A percentile compares a stretch with the other conserved stretches of the same genome.
These are phyloP conservation scores for Oryzias dopingdopingensis DNA, from an alignment of 2,797 vertebrate species.

Conservation along the genomic window DNA sequence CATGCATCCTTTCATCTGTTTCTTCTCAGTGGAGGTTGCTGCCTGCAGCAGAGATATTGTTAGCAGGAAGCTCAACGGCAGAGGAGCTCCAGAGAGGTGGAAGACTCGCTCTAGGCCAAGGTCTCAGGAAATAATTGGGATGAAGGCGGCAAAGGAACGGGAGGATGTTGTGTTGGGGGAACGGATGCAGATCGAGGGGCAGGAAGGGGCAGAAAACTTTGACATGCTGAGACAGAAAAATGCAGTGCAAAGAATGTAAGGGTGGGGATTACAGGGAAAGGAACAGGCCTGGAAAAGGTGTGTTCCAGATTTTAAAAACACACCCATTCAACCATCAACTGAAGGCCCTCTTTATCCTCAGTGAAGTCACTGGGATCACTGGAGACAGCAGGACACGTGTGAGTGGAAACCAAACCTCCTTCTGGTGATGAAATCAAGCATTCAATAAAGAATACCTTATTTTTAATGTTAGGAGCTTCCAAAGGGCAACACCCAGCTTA, in stretches of 20 bases:
- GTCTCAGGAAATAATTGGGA: slow-evolving; percentile 59
- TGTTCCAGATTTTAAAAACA: neutral
- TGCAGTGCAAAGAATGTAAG: slow-evolving; percentile 30
- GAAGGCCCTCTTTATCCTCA: too few relatives aligned
- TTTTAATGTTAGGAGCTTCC: too few relatives aligned
- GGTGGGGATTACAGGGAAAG: slow-evolving; percentile 19
- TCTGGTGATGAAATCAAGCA: too few relatives aligned
- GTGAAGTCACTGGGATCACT: too few relatives aligned
- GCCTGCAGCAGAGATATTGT: slow-evolving; percentile 25
- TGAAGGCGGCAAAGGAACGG: slow-evolving; percentile 34
- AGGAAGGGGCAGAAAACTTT: slow-evolving; percentile 14
- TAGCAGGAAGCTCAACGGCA: slow-evolving; percentile 27
- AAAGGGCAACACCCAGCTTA: too few relatives aligned
- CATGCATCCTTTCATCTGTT: slow-evolving; percentile 17
- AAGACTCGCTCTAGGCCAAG: slow-evolving; percentile 36
- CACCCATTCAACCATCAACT: too few relatives aligned
- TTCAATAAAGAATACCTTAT: too few relatives aligned
- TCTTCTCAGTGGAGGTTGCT: slow-evolving; percentile 13
- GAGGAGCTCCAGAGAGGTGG: slow-evolving; percentile 10
- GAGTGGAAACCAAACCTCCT: too few relatives aligned
- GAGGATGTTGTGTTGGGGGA: slow-evolving; percentile 28
- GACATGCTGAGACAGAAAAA: slow-evolving; percentile 59
- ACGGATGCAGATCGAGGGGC: slow-evolving; percentile 12
- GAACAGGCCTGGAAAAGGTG: neutral
- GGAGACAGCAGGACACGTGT: too few relatives aligned